Percentiles rank a stretch among this genome's conserved stretches.
phyloP scores from a whole-genome alignment of 2,888 invertebrate species.

The Lumbricus terrestris region DNA sequence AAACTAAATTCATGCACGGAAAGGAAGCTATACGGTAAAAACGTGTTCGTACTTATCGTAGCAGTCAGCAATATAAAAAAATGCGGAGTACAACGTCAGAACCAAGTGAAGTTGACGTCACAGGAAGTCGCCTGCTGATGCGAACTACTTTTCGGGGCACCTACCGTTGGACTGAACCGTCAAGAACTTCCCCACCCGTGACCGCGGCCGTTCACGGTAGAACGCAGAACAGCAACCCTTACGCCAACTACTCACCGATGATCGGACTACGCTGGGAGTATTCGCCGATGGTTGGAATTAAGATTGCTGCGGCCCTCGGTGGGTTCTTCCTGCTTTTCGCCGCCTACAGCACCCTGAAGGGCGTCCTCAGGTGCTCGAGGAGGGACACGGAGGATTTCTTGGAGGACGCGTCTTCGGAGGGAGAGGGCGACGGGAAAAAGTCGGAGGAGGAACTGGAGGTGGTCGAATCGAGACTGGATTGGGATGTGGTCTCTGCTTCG shows the following conservation, averaged over 20 bases:
- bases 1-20: too few species aligned
- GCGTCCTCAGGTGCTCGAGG: neutral
- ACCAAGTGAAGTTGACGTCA: neutral
- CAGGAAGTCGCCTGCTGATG: neutral
- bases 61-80: neutral
- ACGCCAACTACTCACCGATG: neutral
- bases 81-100: neutral
- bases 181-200: neutral
- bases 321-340: neutral
- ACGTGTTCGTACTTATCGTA: too few species aligned
- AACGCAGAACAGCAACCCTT: neutral
- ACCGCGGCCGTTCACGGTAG: neutral
- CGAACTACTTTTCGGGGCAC: neutral
- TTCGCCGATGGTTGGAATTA: neutral
- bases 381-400: too few species aligned
- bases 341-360: neutral
- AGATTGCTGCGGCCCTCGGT: neutral
- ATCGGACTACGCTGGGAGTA: slow-evolving; percentile 3
- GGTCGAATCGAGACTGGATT: neutral
- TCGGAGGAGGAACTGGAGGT: neutral
- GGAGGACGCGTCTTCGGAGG: neutral
- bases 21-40: too few species aligned
- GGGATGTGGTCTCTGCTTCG: neutral
- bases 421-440: neutral
- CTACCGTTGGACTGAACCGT: neutral